Percentiles rank a stretch among this genome's conserved stretches.
These are phyloP conservation scores for Sisor rabdophorus DNA, from an alignment of 2,113 vertebrate genomes.

Conservation along the genomic window DNA sequence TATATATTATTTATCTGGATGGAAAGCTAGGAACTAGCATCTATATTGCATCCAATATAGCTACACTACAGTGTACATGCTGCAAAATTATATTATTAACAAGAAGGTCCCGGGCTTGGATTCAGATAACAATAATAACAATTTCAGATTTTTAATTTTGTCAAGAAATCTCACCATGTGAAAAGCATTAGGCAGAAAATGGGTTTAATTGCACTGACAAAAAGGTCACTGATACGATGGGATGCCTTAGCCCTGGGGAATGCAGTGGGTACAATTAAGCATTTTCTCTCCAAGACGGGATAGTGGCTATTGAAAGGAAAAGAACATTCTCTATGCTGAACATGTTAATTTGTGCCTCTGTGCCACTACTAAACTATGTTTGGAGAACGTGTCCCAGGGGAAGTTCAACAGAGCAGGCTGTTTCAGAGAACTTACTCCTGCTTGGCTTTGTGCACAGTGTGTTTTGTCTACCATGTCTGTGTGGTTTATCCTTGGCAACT, in stretches of 20 bases:
- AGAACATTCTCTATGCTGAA: slow-evolving; percentile 6
- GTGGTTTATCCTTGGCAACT: background rate
- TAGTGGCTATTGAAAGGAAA: background rate
- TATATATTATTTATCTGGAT: no score
- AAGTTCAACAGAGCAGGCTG: background rate
- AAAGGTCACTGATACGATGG: background rate
- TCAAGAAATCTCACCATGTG: background rate
- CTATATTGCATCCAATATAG: no score
- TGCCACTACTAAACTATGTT: background rate
- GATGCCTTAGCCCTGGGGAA: background rate
- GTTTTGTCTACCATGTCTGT: slow-evolving; percentile 1
- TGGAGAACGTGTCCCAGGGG: slow-evolving; percentile 3
- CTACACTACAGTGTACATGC: no score
- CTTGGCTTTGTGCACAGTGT: slow-evolving; percentile 3
- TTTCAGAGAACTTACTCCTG: slow-evolving; percentile 7
- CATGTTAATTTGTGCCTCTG: slow-evolving; percentile 12
- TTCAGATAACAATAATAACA: no score
- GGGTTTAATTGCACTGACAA: background rate
- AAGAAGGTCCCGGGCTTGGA: no score
- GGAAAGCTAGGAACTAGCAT: no score
- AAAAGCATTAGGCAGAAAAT: background rate
- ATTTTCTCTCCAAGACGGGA: slow-evolving; percentile 1
- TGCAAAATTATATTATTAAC: no score
- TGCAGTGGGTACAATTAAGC: background rate
- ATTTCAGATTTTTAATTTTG: background rate